Evolutionary conservation across 2,113 vertebrate species (phyloP), one percentile per base, ranked within the genome.

Genomic region (Cyphomyrus plagiostoma): DNA sequence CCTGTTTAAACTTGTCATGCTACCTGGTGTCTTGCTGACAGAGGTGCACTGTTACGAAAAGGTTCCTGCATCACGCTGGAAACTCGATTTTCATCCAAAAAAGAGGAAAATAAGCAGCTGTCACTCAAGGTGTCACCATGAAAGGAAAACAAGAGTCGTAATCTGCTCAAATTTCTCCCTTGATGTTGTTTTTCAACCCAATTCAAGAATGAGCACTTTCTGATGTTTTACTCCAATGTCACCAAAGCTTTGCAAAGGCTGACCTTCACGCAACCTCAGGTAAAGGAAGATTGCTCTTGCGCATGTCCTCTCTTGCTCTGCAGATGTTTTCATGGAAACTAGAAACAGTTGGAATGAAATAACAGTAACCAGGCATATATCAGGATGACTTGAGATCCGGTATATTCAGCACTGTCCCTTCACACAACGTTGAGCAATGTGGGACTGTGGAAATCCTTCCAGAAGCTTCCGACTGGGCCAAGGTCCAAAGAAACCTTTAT

Each of bases 301-400:
- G 2, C 83, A 86, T 86, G 83, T 86, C 23, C 45, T 50, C 46
- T 86, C 83, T 50, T 86, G 83, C 23, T 26, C 83, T 48, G 45
- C 48, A 50, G 45, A 50, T 53, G 50, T 87, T 87, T 87, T 87
- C 30, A 30, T 87, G 49, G 50, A 52, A 87, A 53, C 48, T 23
- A 35, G 48, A 87, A 87, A 23, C 50, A 87, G 85, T 87, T 48
- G 85, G 85, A 87, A 53, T 87, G n/a, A 56, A 53, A 87, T 53
- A 56, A 53, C 30, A 26, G 26, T 53, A 52, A 39, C 4, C 85
- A 86, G 26, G 58, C 49, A 52, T 62, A 39, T 88, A 49, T 82
- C 19, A 53, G 30, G 70, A 89, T 82, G 49, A 83, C 74, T 50
- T 56, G 49, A 89, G 49, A 82, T 80, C 74, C 74, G 9, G 26